Conservation (phyloP, 2,888 invertebrate species). For the Xylocampa areola region DNA sequence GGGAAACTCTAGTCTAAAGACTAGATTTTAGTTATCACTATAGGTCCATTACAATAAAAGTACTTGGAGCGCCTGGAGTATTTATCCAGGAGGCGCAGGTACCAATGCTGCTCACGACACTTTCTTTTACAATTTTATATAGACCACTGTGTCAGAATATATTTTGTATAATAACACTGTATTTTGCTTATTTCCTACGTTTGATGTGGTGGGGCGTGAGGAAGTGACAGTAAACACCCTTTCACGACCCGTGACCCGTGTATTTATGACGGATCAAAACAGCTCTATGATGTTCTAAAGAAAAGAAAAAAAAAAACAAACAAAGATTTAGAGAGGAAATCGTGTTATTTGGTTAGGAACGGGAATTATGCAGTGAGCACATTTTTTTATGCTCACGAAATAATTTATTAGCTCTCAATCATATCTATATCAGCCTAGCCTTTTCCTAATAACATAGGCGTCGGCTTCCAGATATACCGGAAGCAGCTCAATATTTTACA, state of each 20-base stretch:
- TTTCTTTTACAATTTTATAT: neutral
- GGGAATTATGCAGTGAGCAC: neutral
- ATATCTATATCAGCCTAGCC: too few species aligned
- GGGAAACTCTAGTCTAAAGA: too few species aligned
- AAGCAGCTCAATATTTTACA: too few species aligned
- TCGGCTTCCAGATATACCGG: too few species aligned
- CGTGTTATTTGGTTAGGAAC: neutral
- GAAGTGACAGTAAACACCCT: slow-evolving; percentile 50
- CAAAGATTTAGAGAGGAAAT: neutral
- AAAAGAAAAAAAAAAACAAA: neutral
- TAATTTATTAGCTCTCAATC: too few species aligned
- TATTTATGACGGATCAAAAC: slow-evolving; percentile 45
- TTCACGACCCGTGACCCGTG: slow-evolving; percentile 41
- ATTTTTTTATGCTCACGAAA: too few species aligned
- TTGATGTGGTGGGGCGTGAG: slow-evolving; percentile 41
- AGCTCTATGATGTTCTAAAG: slow-evolving; percentile 12
- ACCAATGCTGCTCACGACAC: neutral
- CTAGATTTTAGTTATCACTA: too few species aligned
- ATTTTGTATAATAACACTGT: slow-evolving; percentile 8
- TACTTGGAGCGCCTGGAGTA: too few species aligned
- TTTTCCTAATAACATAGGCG: too few species aligned
- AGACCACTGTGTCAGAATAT: slow-evolving; percentile 14
- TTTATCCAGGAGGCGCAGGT: neutral
- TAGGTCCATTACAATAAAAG: too few species aligned
- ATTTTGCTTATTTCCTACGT: slow-evolving; percentile 41